These are phyloP conservation scores for Cyphomyrus plagiostoma DNA, from an alignment of 2,113 vertebrate species.

Conservation along the genomic window DNA sequence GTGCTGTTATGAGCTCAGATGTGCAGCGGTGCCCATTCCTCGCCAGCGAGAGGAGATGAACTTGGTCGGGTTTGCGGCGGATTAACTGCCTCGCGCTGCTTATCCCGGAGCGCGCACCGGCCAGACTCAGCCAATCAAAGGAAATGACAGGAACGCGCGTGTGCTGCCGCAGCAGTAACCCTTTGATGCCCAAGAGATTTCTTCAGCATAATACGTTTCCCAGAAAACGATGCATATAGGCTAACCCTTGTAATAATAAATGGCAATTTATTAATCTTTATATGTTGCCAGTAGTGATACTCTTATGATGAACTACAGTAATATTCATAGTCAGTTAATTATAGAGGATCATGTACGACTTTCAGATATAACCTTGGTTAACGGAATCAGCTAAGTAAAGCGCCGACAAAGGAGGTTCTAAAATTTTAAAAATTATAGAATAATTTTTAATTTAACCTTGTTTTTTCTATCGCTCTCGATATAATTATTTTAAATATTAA, in stretches of 20 bases:
- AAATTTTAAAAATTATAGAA: not conserved
- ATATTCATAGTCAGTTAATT: not conserved
- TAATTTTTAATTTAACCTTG: not conserved
- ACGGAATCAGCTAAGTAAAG: not conserved
- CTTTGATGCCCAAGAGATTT: slow-evolving; percentile 30
- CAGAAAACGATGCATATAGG: slow-evolving; percentile 6
- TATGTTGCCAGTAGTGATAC: not conserved
- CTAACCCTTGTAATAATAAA: slow-evolving; percentile 10
- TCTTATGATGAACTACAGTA: not conserved
- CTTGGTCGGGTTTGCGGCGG: slow-evolving; percentile 40
- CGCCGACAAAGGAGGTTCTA: not conserved
- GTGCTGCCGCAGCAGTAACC: slow-evolving; percentile 42
- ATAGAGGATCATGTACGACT: not conserved
- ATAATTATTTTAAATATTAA: not conserved
- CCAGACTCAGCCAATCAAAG: slow-evolving; percentile 41
- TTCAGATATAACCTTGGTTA: not conserved
- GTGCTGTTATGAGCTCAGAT: slow-evolving; percentile 36
- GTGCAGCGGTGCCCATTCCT: slow-evolving; percentile 42
- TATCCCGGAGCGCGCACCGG: slow-evolving; percentile 37
- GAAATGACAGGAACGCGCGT: slow-evolving; percentile 40
- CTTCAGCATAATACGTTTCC: not conserved
- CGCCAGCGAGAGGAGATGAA: slow-evolving; percentile 42
- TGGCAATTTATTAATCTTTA: not conserved
- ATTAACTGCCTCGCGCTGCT: slow-evolving; percentile 44
- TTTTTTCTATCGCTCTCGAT: not conserved